These are phyloP conservation scores for Caradrina clavipalpis DNA, from an alignment of 2,888 invertebrate genomes.

Conservation along the genomic window DNA sequence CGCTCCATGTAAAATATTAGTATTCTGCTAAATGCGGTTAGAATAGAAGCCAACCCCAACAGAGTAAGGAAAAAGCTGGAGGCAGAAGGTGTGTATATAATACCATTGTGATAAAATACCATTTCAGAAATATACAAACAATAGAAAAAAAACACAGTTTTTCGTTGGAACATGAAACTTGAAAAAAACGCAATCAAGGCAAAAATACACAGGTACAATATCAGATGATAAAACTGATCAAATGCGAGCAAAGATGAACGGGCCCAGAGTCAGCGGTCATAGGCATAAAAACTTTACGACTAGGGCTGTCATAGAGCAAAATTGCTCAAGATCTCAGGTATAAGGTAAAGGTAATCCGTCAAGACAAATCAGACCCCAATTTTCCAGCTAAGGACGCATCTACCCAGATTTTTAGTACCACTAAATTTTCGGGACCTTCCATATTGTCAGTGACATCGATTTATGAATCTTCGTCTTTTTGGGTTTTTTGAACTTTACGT, in stretches of 20 bases:
- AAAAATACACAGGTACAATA: slow-evolving; percentile 47
- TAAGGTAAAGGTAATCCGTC: slow-evolving; percentile 35
- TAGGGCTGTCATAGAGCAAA: slow-evolving; percentile 60
- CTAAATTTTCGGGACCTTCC: slow-evolving; percentile 22
- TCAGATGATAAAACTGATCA: slow-evolving; percentile 50
- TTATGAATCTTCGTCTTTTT: slow-evolving; percentile 12
- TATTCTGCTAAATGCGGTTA: too few species aligned
- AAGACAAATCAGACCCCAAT: slow-evolving; percentile 37
- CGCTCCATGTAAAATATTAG: too few species aligned
- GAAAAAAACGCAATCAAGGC: slow-evolving; percentile 29
- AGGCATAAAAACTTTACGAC: slow-evolving; percentile 62
- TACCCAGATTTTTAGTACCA: slow-evolving; percentile 40
- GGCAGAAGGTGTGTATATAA: too few species aligned
- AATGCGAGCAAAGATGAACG: slow-evolving; percentile 46
- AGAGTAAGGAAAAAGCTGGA: too few species aligned
- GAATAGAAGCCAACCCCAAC: too few species aligned
- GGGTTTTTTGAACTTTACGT: slow-evolving; percentile 7
- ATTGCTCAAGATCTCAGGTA: slow-evolving; percentile 45
- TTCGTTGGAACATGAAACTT: background rate
- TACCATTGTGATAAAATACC: too few species aligned
- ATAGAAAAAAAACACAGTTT: background rate
- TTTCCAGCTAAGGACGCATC: slow-evolving; percentile 26
- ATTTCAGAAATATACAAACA: background rate
- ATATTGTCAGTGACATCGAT: background rate
- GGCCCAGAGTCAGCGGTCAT: slow-evolving; percentile 57